Conservation (phyloP, 2,797 vertebrate genomes). For the Ctenopoma kingsleyae region DNA sequence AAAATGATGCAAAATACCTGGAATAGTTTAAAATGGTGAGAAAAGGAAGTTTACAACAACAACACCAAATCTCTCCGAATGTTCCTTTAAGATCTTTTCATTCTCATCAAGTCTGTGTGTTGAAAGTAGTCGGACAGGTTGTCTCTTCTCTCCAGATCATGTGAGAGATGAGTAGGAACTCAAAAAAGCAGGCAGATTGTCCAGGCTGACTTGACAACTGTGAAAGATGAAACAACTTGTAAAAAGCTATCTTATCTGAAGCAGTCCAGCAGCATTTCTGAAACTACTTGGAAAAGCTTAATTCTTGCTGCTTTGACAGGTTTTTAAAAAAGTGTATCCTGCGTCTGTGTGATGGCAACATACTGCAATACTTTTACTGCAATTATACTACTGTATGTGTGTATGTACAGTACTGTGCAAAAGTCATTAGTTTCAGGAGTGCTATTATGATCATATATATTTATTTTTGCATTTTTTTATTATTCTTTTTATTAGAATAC, state of each 20-base stretch:
- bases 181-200: neutral
- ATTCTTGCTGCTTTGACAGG: neutral
- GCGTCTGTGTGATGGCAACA: neutral
- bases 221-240: neutral
- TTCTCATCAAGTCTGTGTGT: neutral
- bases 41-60: neutral
- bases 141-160: constrained; percentile 15
- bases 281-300: neutral
- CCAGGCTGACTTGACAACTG: neutral
- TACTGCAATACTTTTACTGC: too few species aligned
- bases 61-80: neutral
- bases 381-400: too few species aligned
- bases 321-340: neutral
- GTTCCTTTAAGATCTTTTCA: constrained; percentile 5
- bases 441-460: too few species aligned
- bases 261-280: constrained; percentile 24
- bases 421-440: too few species aligned
- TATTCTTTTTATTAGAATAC: too few species aligned
- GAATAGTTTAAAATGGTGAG: neutral
- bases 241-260: constrained; percentile 5
- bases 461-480: too few species aligned
- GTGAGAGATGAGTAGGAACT: constrained; percentile 9
- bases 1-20: neutral
- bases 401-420: too few species aligned
- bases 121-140: neutral